A percentile compares a stretch with the other conserved stretches of the same genome.
Conservation (phyloP, 2,888 invertebrate species). For the Nemotelus nigrinus region DNA sequence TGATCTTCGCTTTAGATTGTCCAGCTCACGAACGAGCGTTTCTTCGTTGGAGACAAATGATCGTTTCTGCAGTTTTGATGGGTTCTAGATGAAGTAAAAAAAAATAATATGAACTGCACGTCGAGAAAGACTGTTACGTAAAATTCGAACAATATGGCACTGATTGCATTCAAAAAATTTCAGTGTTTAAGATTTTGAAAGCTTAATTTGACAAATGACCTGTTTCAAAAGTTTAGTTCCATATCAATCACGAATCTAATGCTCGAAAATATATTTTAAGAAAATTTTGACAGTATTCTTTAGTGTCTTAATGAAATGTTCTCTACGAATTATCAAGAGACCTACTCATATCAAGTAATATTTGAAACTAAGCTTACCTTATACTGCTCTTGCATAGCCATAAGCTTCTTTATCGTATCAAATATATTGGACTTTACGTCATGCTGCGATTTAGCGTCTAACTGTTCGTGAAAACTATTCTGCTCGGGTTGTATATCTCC, state of each 20-base stretch:
- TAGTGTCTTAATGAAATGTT: not conserved
- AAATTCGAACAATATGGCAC: too few relatives aligned
- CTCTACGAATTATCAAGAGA: too few relatives aligned
- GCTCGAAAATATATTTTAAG: not conserved
- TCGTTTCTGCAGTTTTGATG: conserved; percentile 70
- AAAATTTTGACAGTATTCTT: not conserved
- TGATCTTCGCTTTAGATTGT: conserved; percentile 72
- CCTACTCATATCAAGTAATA: not conserved
- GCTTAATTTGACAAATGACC: too few relatives aligned
- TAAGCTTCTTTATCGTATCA: conserved; percentile 69
- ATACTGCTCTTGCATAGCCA: conserved; percentile 68
- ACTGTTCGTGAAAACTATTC: conserved; percentile 9
- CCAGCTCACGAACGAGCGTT: conserved; percentile 72
- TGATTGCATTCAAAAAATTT: too few relatives aligned
- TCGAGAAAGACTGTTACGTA: not conserved
- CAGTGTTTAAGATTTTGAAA: too few relatives aligned
- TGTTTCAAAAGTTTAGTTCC: too few relatives aligned
- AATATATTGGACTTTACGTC: conserved; percentile 58
- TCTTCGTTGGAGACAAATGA: conserved; percentile 71
- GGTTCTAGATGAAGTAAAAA: conserved; percentile 13
- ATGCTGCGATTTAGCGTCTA: conserved; percentile 46
- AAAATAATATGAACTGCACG: not conserved
- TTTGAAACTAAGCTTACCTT: conserved; percentile 66
- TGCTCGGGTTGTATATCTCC: conserved; percentile 62
- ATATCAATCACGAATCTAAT: too few relatives aligned